Evolutionary conservation across 2,797 vertebrate species (phyloP), one percentile per base, ranked within the genome.

Genomic region (Enteromius fasciolatus): DNA sequence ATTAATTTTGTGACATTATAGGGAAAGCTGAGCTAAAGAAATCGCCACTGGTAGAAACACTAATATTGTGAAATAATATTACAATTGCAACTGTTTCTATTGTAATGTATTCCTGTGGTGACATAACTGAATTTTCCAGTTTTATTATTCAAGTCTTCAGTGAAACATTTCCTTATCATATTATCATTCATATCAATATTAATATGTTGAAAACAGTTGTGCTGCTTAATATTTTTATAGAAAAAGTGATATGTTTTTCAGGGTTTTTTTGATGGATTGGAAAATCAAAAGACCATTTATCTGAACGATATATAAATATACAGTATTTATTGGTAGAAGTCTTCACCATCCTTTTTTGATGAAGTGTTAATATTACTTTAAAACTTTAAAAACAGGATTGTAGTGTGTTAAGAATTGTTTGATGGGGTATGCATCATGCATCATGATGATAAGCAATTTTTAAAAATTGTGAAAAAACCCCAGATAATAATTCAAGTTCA

Each of bases 21-120:
- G 31, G 2, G 2, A 3, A 3, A 33, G 31, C 4, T 3, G n/a
- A n/a, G n/a, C 4, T 33, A 33, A 33, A 33, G 31, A 33, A 33
- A 33, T 33, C 31, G 31, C 31, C 31, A 33, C 31, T 36, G n/a
- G 23, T 28, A 48, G 46, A 46, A 69, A 46, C 7, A 18, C 23
- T n/a, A 70, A 18, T 46, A 48, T 70, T 70, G 68, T 48, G 41
- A 69, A 69, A 69, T 69, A 17, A 23, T n/a, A 67, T 39, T 17
- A 20, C 4, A 50, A 18, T 50, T 28, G 17, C 14, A 25, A 18
- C 67, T 4, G 39, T 46, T 70, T 70, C 5, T 46, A 25, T 46
- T 46, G 15, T 12, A 12, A 67, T 39, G 5, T 39, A n/a, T 39
- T 67, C 18, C 66, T 5, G 11, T 66, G 28, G 3, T 63, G 31